Evolutionary conservation across 2,113 vertebrate genomes (phyloP).

Genomic region (Pyrgilauda ruficollis): DNA sequence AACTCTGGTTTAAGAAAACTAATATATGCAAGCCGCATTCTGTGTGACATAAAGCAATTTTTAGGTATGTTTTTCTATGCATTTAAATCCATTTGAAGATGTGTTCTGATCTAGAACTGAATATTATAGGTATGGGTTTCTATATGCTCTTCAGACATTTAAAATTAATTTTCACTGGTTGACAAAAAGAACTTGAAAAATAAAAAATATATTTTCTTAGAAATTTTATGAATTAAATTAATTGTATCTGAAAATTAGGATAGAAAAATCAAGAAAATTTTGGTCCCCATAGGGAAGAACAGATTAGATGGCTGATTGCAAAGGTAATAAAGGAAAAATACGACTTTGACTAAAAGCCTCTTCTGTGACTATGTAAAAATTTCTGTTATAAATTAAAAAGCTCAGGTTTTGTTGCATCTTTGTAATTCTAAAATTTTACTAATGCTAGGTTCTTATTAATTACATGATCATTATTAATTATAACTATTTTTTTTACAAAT

Average conservation of each 20-base stretch:
- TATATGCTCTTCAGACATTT: not conserved
- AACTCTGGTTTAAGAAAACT: not conserved
- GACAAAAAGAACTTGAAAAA: not conserved
- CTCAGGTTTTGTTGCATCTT: not conserved
- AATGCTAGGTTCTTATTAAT: not conserved
- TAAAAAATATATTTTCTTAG: not conserved
- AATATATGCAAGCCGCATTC: not conserved
- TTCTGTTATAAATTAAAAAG: not conserved
- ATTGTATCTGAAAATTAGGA: not conserved
- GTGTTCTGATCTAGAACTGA: not conserved
- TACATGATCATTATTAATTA: not conserved
- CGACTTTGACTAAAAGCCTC: not conserved
- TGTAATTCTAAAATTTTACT: not conserved
- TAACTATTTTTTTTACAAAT: not conserved
- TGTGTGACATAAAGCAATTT: not conserved
- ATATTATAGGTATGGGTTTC: not conserved
- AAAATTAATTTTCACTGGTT: not conserved
- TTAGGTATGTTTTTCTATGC: not conserved
- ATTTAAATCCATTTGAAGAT: not conserved
- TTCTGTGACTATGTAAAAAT: not conserved
- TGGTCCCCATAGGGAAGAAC: rapidly evolving
- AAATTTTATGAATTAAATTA: not conserved
- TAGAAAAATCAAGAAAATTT: not conserved
- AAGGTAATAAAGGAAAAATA: not conserved
- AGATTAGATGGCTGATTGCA: not conserved